Conservation (phyloP, 2,888 invertebrate genomes). For the Autographa gamma region DNA sequence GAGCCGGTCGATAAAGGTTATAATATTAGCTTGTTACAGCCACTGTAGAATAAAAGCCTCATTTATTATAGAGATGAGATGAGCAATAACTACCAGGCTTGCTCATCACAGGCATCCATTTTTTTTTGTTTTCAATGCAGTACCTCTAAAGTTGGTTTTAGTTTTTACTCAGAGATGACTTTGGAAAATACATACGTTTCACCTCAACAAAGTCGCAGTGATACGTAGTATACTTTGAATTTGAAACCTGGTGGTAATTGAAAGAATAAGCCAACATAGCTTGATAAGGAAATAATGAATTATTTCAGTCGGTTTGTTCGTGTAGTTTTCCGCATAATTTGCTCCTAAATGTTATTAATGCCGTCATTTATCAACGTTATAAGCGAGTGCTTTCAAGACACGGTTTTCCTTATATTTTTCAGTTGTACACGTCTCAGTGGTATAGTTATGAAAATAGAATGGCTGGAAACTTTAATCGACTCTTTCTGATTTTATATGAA, state of each 20-base stretch:
- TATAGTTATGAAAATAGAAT: constrained; percentile 33
- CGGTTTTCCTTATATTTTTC: constrained; percentile 35
- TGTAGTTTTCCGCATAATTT: constrained; percentile 19
- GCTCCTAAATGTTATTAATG: constrained; percentile 32
- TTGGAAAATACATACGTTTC: too few relatives aligned
- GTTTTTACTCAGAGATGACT: too few relatives aligned
- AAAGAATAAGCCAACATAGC: background rate
- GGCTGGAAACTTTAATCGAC: constrained; percentile 33
- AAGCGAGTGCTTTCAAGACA: constrained; percentile 10
- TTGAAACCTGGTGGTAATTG: background rate
- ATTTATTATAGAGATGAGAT: too few relatives aligned
- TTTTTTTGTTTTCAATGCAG: too few relatives aligned
- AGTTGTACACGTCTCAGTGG: constrained; percentile 6
- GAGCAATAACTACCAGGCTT: too few relatives aligned
- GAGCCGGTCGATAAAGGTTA: background rate
- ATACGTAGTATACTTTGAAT: background rate
- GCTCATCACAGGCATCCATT: too few relatives aligned
- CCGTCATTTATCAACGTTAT: constrained; percentile 42
- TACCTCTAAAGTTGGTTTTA: too few relatives aligned
- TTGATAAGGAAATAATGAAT: constrained; percentile 8
- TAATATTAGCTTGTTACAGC: background rate
- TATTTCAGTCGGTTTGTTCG: constrained; percentile 12
- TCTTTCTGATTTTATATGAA: constrained; percentile 10
- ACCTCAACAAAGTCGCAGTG: too few relatives aligned
- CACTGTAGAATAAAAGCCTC: background rate